A percentile compares a stretch with the other conserved stretches of the same genome.
These are phyloP conservation scores for Rhamnusium bicolor DNA, from an alignment of 2,888 invertebrate genomes.

Conservation along the genomic window DNA sequence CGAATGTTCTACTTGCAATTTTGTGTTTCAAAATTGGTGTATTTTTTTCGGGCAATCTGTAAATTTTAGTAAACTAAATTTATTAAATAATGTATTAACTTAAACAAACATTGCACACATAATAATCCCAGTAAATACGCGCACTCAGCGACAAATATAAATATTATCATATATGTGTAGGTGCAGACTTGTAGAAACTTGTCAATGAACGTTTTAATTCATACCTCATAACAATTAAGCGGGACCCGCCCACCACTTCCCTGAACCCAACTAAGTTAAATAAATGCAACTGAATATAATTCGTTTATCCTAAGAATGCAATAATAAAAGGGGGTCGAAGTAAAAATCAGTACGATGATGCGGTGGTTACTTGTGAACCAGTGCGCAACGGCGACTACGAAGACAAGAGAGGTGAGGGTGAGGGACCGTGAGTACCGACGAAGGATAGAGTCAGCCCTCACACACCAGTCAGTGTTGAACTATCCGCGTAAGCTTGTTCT, in stretches of 20 bases:
- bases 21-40: too few relatives aligned
- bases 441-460: constrained; percentile 68
- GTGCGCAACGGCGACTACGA: constrained; percentile 67
- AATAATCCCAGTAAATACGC: not conserved
- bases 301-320: constrained; percentile 53
- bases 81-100: not conserved
- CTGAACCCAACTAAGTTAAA: constrained; percentile 20
- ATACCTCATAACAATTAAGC: not conserved
- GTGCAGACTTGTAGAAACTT: constrained; percentile 26
- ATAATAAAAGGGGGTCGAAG: constrained; percentile 59
- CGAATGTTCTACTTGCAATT: too few relatives aligned
- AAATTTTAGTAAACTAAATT: too few relatives aligned
- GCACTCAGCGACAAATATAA: constrained; percentile 6
- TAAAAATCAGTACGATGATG: constrained; percentile 70
- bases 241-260: not conserved
- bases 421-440: constrained; percentile 71
- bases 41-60: too few relatives aligned
- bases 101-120: not conserved
- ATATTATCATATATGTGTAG: not conserved
- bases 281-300: constrained; percentile 46
- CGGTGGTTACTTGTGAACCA: constrained; percentile 70
- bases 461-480: constrained; percentile 70
- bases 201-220: constrained; percentile 23
- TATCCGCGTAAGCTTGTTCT: constrained; percentile 30
- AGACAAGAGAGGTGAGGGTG: constrained; percentile 70